Evolutionary conservation across 2,797 vertebrate species (phyloP), one percentile per base, ranked within the genome.

Genomic region (Hephaestus fuliginosus): DNA sequence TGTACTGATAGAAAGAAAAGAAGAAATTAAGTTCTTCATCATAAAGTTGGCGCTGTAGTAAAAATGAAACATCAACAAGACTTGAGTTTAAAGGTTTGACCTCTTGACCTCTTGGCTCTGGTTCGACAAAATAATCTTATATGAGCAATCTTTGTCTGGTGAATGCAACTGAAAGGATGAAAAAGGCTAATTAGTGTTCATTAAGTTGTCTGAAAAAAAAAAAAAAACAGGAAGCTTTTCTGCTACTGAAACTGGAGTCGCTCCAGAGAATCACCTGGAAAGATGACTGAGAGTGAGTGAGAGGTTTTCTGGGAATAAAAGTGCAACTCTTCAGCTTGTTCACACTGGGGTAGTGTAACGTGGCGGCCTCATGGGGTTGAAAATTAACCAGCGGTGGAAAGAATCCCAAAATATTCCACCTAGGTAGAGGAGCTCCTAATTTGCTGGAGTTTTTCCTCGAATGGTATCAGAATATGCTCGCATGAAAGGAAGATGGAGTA

Each of bases 311-410:
- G 8, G 58, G 25, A 52, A 51, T 57, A 7, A 20, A 6, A 58
- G 51, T 41, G 22, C 44, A 28, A 13, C 14, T 70, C 64, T 58
- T 48, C 64, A 1, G 61, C 14, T 8, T 67, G 0, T 53, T 80
- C 74, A 77, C 56, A 30, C 49, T 41, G 10, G 43, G 66, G n/a
- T 39, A 7, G 56, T 22, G 14, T 25, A 77, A 77, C 0, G 9
- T 57, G 56, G 65, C 7, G 4, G 44, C 64, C 17, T 51, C 15
- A 4, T 25, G 43, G n/a, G 70, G 74, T 64, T 77, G 67, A 78
- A 83, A 77, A 80, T 77, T 25, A 80, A 83, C 53, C 13, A 74
- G 30, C 5, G 2, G 2, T 80, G 76, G 74, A 83, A 83, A 80
- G 44, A 83, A 61, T 79, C 46, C 69, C 46, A 39, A 81, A 79